Evolutionary conservation across 1,140 invertebrate species (phyloP).

Genomic region (Diploscapter pachys): DNA sequence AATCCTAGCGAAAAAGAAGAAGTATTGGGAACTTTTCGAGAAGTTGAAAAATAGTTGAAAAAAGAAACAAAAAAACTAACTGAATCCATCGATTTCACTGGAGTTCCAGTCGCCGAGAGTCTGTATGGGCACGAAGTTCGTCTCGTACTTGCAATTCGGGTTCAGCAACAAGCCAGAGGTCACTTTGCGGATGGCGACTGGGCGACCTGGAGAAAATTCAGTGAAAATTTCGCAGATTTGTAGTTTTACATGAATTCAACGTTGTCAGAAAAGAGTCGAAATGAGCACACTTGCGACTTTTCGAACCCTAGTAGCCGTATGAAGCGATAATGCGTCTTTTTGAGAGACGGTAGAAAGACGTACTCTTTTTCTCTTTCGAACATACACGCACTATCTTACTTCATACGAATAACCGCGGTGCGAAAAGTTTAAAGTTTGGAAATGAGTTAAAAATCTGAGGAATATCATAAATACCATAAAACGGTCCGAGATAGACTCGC

Average conservation of each 20-base stretch:
- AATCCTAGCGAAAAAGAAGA: neutral
- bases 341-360: too few species aligned
- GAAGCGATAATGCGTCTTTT: too few species aligned
- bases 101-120: constrained; percentile 87
- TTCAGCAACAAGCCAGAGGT: constrained; percentile 86
- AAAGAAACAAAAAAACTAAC: neutral
- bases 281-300: too few species aligned
- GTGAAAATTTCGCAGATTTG: neutral
- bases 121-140: constrained; percentile 90
- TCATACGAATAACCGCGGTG: too few species aligned
- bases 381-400: too few species aligned
- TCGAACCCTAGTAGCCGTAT: too few species aligned
- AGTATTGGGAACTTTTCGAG: constrained; percentile 3
- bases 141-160: constrained; percentile 97
- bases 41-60: neutral
- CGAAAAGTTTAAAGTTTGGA: too few species aligned
- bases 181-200: constrained; percentile 46
- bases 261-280: too few species aligned
- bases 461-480: constrained; percentile 66
- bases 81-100: constrained; percentile 16
- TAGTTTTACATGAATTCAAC: too few species aligned
- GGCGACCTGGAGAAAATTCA: constrained; percentile 63
- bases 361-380: too few species aligned
- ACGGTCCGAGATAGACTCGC: constrained; percentile 91
- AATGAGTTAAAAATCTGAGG: neutral